phyloP scores from a whole-genome alignment of 2,797 vertebrate genomes.

The Geotrypetes seraphini region DNA sequence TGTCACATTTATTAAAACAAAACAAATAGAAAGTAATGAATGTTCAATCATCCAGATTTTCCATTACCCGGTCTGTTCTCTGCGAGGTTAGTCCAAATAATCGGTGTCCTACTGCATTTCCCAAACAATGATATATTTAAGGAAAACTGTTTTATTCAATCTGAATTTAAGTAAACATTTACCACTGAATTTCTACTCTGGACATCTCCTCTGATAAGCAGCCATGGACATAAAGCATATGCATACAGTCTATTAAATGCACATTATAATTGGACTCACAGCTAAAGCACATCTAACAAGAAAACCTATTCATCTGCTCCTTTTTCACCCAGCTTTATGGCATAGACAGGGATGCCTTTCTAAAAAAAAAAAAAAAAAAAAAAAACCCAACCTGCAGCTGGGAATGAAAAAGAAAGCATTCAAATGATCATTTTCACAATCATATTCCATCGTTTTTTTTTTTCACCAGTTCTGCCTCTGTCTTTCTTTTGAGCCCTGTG shows the following conservation, averaged over 20 bases:
- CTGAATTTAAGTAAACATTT: too few species aligned
- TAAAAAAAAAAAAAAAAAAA: conserved; percentile 75
- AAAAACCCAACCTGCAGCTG: too few species aligned
- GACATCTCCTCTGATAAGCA: too few species aligned
- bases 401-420: conserved; percentile 82
- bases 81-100: too few species aligned
- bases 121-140: too few species aligned
- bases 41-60: too few species aligned
- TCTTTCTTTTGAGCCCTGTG: conserved; percentile 83
- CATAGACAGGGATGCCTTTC: conserved; percentile 80
- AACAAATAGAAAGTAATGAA: too few species aligned
- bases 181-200: too few species aligned
- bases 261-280: conserved; percentile 50
- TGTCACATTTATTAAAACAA: too few species aligned
- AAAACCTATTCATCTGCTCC: conserved; percentile 58
- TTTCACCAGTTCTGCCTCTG: conserved; percentile 82
- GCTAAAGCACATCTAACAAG: conserved; percentile 59
- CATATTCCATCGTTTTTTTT: conserved; percentile 81
- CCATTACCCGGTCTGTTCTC: too few species aligned
- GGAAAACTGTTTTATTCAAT: too few species aligned
- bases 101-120: too few species aligned
- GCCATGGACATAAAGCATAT: conserved; percentile 33
- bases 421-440: conserved; percentile 77
- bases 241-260: conserved; percentile 58
- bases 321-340: conserved; percentile 58